These are phyloP conservation scores for Volucella inflata DNA, from an alignment of 2,888 invertebrate genomes.

Conservation along the genomic window DNA sequence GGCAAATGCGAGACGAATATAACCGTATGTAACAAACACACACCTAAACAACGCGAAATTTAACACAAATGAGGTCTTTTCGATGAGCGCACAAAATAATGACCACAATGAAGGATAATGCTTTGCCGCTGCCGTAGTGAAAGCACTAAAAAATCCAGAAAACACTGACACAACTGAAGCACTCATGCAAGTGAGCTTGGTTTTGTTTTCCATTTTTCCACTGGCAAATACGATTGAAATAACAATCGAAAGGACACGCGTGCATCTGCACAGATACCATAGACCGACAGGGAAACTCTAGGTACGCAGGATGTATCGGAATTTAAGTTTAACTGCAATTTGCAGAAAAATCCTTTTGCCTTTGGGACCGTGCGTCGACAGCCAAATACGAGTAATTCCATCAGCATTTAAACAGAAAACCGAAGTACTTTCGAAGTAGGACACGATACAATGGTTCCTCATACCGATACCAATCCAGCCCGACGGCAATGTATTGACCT, in stretches of 20 bases:
- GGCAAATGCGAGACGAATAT: background rate
- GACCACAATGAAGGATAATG: constrained; percentile 43
- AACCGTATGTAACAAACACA: background rate
- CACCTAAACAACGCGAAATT: constrained; percentile 63
- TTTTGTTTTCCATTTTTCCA: constrained; percentile 1
- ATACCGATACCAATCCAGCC: background rate
- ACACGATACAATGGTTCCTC: constrained; percentile 54
- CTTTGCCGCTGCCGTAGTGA: background rate
- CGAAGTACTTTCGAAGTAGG: constrained; percentile 61
- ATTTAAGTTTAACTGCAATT: constrained; percentile 62
- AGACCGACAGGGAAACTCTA: background rate
- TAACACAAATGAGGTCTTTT: constrained; percentile 62
- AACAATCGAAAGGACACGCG: constrained; percentile 50
- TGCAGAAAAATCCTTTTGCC: constrained; percentile 46
- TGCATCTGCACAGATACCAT: constrained; percentile 6
- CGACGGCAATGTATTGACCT: constrained; percentile 18
- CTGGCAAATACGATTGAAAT: constrained; percentile 47
- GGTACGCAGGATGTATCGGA: background rate
- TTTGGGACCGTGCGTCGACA: background rate
- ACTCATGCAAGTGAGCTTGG: constrained; percentile 40
- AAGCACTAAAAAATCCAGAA: too few species aligned
- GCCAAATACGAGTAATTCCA: constrained; percentile 32
- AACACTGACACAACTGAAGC: constrained; percentile 23
- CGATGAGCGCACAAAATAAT: constrained; percentile 64
- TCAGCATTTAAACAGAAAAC: constrained; percentile 64